Conservation (phyloP, 2,113 vertebrate genomes). For the Brevimyrus niger region DNA sequence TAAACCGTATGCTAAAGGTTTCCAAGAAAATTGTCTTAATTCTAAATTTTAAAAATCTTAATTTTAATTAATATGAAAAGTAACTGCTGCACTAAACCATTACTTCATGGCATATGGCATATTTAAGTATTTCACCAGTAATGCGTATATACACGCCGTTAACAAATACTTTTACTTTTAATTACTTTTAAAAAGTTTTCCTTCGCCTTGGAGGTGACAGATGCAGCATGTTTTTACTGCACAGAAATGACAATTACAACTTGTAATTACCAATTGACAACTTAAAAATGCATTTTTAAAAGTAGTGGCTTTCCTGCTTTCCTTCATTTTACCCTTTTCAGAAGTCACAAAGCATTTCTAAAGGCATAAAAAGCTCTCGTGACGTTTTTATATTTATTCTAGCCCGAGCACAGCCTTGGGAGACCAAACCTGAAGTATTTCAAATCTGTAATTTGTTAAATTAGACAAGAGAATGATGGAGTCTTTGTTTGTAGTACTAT, state of each 20-base stretch:
- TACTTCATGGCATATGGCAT: background rate
- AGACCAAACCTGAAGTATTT: background rate
- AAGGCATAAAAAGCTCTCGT: background rate
- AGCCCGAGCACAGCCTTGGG: background rate
- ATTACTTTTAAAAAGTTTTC: background rate
- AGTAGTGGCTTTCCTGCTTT: background rate
- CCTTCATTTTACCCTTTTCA: background rate
- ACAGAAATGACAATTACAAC: background rate
- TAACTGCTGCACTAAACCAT: background rate
- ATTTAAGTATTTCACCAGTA: background rate
- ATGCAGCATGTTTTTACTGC: background rate
- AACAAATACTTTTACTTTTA: too few relatives aligned
- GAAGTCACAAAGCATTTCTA: background rate
- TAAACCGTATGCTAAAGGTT: background rate
- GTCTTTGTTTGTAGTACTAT: constrained; percentile 2
- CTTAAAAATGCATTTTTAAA: background rate
- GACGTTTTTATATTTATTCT: background rate
- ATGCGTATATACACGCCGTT: background rate
- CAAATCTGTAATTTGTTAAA: constrained; percentile 10
- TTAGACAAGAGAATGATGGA: background rate
- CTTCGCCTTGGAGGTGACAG: background rate
- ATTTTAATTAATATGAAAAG: background rate
- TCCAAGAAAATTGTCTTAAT: constrained; percentile 1
- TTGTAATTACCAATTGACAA: background rate
- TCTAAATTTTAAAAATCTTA: background rate